A percentile compares a stretch with the other conserved stretches of the same genome.
Conservation (phyloP, 2,888 invertebrate genomes). For the Phyllotreta cruciferae region DNA sequence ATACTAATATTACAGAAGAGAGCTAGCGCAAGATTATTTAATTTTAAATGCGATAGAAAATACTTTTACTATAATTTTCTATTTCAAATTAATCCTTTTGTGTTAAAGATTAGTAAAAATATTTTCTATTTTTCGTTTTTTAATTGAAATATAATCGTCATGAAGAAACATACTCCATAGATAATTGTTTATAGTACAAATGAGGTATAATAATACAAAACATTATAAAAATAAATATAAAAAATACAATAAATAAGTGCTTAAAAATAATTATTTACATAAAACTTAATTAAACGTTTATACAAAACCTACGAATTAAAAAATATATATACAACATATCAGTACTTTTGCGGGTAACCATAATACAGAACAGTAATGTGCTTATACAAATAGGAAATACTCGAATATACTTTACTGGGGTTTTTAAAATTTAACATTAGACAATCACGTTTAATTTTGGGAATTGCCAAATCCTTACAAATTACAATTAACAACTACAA, state of each 20-base stretch:
- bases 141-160: neutral
- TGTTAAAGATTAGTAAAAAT: no score
- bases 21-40: no score
- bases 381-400: conserved; percentile 4
- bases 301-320: conserved; percentile 20
- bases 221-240: conserved; percentile 38
- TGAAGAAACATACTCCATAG: neutral
- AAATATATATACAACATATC: conserved; percentile 38
- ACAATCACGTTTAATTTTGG: neutral
- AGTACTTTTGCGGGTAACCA: conserved; percentile 47
- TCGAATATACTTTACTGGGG: neutral
- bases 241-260: conserved; percentile 33
- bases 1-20: no score
- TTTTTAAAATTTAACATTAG: neutral
- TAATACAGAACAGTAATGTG: conserved; percentile 20
- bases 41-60: no score
- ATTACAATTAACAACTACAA: no score
- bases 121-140: no score
- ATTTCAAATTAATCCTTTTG: no score
- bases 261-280: conserved; percentile 33
- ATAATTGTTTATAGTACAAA: conserved; percentile 24
- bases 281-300: conserved; percentile 22
- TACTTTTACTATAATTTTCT: no score
- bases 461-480: neutral
- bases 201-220: conserved; percentile 29